Base-by-base conservation (phyloP, 2,888 invertebrate genomes). In the Pogonocherus hispidulus region DNA sequence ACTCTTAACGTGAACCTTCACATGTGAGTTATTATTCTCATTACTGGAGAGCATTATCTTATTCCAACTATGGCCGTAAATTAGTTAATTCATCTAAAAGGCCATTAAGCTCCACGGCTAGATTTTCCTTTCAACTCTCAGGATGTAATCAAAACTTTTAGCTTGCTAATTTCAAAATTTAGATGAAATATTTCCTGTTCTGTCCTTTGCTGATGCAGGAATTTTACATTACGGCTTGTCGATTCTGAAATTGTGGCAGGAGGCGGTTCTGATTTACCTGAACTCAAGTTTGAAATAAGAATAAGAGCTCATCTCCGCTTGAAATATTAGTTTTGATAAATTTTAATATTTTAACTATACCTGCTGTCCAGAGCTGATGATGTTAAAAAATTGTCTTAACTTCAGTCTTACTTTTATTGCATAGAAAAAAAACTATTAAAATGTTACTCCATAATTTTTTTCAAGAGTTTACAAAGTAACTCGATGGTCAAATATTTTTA, bases 131-230 rank as follows among this genome's bases (percentile, higher is more conserved):
- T 41, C 35, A 35, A 37, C 41, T 55, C 14, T 41, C 55, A 55
- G 55, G 55, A 55, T 37, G 20, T 55, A 55, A 55, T 55, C 55
- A 55, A 55, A 55, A 55, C 55, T 55, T 55, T 55, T 41, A 55
- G 20, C 20, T 20, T 6, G 41, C 41, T 55, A 55, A 55, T 55
- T 37, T 55, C 20, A 14, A 55, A 55, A 55, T 55, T 55, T 55
- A 55, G 55, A 55, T 55, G 55, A 41, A 54, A 41, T 41, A 55
- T 55, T 55, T 55, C 55, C 55, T 55, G 55, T 41, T 55, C 55
- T 41, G 55, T 41, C 55, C 55, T 41, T 37, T 55, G 55, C 41
- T 55, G 20, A 41, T 20, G 55, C 37, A 22, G 32, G 18, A 52
- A 32, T 52, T 52, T 52, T 52, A 27, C 19, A 32, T 20, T 55